Base-by-base conservation (phyloP, 2,797 vertebrate genomes). In the Pseudochromis fuscus region DNA sequence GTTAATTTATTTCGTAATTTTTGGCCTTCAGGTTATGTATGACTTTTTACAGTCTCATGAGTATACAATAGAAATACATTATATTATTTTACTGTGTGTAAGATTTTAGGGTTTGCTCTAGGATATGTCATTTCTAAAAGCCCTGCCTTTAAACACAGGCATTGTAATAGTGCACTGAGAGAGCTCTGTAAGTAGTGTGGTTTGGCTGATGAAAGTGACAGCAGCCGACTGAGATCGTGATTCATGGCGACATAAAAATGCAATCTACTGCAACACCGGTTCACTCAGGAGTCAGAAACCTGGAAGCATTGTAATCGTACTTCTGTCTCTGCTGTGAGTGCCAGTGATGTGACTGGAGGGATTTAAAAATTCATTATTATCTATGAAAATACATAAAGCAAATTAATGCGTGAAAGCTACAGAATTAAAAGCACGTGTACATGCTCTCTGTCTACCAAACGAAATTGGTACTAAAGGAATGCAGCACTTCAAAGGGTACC, bases 181-280 rank as follows among this genome's bases (percentile, higher is more conserved):
- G 40, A 68, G 55, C 42, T 59, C 30, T 50, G 7, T 46, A 50
- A 67, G 37, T 24, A 16, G 7, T 4, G 18, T 5, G 46, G 53
- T 28, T n/a, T 27, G 59, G 59, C 52, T 75, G 81, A 83, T 79
- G 72, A 84, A 66, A 64, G 64, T 7, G 21, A 60, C 45, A 50
- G 72, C 63, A 84, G 73, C 35, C 42, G 21, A 24, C 24, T 44
- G 53, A 65, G 59, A 70, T 80, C 30, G 18, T 71, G 73, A 86
- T 73, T 82, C 74, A 71, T 33, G 31, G 31, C 23, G 33, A 69
- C 69, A 82, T 81, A 56, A 82, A 80, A 79, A 72, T 7, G 71
- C 70, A 85, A 87, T 84, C 79, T 75, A 77, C 73, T 79, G 81
- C 83, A 79, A 83, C 61, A 58, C 46, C 13, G 31, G 66, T 71